Evolutionary conservation across 2,113 vertebrate species (phyloP).

Genomic region (Colius striatus): DNA sequence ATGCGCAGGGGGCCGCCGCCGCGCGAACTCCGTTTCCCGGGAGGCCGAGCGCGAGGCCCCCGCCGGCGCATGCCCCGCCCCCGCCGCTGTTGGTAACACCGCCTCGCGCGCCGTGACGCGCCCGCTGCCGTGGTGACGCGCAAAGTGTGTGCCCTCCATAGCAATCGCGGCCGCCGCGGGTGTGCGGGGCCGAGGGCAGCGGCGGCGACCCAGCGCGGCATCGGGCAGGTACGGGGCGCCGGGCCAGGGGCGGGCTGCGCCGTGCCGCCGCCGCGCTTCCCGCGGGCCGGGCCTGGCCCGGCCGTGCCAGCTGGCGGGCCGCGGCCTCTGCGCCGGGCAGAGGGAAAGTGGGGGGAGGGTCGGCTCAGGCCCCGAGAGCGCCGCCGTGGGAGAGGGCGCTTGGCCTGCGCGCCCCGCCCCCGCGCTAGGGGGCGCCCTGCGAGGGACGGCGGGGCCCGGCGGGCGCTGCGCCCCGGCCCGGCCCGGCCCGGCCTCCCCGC

Average conservation of each 20-base stretch:
- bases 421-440: neutral
- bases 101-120: neutral
- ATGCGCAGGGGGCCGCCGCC: accelerated
- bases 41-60: neutral
- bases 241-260: neutral
- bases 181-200: conserved; percentile 67
- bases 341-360: neutral
- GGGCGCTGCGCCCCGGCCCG: neutral
- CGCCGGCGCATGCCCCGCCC: too few relatives aligned
- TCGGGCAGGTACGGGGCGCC: neutral
- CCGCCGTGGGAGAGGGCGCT: neutral
- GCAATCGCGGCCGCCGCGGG: conserved; percentile 71
- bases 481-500: neutral
- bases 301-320: neutral
- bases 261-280: neutral
- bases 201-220: conserved; percentile 22
- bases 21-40: conserved; percentile 55
- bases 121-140: conserved; percentile 66
- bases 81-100: too few relatives aligned
- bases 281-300: too few relatives aligned
- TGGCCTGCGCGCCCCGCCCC: neutral
- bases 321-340: neutral
- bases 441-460: neutral
- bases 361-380: neutral
- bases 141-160: conserved; percentile 75